A percentile compares a stretch with the other conserved stretches of the same genome.
Evolutionary conservation across 2,113 vertebrate genomes (phyloP).

Genomic region (Varanus salvator): DNA sequence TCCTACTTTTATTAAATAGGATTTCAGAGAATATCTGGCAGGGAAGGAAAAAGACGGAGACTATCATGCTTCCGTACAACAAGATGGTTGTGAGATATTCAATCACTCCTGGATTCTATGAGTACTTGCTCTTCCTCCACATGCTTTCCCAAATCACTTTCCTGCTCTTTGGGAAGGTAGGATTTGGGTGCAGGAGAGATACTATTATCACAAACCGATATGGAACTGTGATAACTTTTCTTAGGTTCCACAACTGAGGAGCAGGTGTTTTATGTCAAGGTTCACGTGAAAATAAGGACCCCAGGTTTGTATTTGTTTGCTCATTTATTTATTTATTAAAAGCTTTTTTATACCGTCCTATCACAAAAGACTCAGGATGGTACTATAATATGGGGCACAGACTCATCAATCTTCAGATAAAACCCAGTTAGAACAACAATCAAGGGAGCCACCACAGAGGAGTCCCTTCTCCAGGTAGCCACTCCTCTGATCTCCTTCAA

Average conservation of each 20-base stretch:
- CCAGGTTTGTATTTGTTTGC: not conserved
- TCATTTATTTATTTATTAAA: too few species aligned
- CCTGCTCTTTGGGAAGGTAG: slow-evolving; percentile 11
- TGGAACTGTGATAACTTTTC: not conserved
- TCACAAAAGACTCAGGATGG: too few species aligned
- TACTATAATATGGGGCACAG: too few species aligned
- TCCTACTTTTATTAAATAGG: slow-evolving; percentile 55
- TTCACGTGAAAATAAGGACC: not conserved
- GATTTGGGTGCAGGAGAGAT: not conserved
- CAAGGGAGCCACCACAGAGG: too few species aligned
- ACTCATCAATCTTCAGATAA: too few species aligned
- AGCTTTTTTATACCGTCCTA: too few species aligned
- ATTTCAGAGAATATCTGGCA: slow-evolving; percentile 18
- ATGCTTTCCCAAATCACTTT: slow-evolving; percentile 45
- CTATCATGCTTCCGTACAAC: slow-evolving; percentile 31
- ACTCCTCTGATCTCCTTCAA: too few species aligned
- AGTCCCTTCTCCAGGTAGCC: too few species aligned
- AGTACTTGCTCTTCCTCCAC: slow-evolving; percentile 48
- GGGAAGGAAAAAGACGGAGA: not conserved
- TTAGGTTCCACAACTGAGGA: slow-evolving; percentile 25
- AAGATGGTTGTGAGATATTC: slow-evolving; percentile 9
- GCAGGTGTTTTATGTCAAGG: slow-evolving; percentile 20
- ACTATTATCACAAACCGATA: slow-evolving; percentile 35
- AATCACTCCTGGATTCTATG: slow-evolving; percentile 16
- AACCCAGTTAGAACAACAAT: too few species aligned